Conservation (phyloP, 2,888 invertebrate genomes). For the Tetranychus piercei region DNA sequence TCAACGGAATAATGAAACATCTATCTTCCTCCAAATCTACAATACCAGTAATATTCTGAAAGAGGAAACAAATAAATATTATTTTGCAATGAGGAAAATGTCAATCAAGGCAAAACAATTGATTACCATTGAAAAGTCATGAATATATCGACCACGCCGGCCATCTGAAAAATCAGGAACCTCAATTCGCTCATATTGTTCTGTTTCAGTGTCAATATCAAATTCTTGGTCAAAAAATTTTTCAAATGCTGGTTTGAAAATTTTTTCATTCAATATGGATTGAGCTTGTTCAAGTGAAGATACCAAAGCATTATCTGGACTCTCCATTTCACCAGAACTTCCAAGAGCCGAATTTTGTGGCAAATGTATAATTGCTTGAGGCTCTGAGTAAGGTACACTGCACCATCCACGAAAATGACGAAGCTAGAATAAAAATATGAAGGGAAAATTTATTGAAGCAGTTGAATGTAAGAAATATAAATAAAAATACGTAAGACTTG, state of each 20-base stretch:
- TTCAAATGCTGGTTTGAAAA: constrained; percentile 8
- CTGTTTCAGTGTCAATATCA: constrained; percentile 52
- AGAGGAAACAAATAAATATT: not conserved
- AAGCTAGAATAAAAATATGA: constrained; percentile 30
- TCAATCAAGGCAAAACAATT: not conserved
- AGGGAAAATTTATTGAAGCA: too few relatives aligned
- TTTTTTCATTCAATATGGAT: not conserved
- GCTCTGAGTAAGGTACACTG: constrained; percentile 41
- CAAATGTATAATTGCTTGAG: not conserved
- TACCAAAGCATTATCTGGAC: not conserved
- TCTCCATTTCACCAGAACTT: not conserved
- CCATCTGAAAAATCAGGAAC: constrained; percentile 67
- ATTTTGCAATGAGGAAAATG: too few relatives aligned
- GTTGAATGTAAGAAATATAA: too few relatives aligned
- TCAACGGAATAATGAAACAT: constrained; percentile 78
- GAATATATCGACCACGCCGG: constrained; percentile 63
- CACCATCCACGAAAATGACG: constrained; percentile 50
- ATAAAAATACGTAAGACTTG: too few relatives aligned
- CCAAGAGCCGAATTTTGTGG: not conserved
- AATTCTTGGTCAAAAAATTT: constrained; percentile 54
- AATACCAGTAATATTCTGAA: constrained; percentile 53
- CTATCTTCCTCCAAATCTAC: constrained; percentile 52
- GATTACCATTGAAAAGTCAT: constrained; percentile 62
- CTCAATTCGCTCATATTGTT: constrained; percentile 60
- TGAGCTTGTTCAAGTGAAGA: not conserved